Evolutionary conservation across 2,797 vertebrate species (phyloP).

Genomic region (Lepilemur septentrionalis): DNA sequence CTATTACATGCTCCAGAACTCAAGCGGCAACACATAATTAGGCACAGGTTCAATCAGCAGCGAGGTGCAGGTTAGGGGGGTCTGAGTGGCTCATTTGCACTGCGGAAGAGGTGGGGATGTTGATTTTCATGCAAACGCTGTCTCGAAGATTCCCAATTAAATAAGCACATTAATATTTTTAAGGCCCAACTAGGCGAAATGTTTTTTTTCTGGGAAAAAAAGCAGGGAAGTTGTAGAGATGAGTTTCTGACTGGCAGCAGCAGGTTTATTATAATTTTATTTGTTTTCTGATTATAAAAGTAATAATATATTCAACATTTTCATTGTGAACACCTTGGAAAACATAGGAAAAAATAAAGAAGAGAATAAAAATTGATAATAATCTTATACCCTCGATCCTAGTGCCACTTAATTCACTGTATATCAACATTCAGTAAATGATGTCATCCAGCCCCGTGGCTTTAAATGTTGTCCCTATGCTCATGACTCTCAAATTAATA

Average conservation of each 20-base stretch:
- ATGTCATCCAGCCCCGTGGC: not conserved
- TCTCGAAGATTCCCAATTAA: slow-evolving; percentile 56
- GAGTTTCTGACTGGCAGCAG: not conserved
- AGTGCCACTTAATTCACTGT: not conserved
- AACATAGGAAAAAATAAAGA: slow-evolving; percentile 17
- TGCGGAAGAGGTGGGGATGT: slow-evolving; percentile 37
- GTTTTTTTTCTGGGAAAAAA: not conserved
- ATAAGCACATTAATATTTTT: slow-evolving; percentile 51
- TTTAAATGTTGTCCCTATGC: not conserved
- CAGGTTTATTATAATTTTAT: not conserved
- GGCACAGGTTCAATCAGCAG: slow-evolving; percentile 42
- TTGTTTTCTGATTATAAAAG: slow-evolving; percentile 45
- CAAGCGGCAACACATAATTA: slow-evolving; percentile 63
- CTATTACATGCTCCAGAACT: slow-evolving; percentile 67
- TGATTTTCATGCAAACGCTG: slow-evolving; percentile 60
- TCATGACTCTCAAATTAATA: slow-evolving; percentile 21
- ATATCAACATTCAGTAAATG: not conserved
- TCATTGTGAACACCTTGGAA: slow-evolving; percentile 8
- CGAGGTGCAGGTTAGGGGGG: not conserved
- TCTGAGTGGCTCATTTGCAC: slow-evolving; percentile 62
- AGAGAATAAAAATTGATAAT: slow-evolving; percentile 16
- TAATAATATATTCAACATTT: not conserved
- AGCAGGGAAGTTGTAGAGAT: not conserved
- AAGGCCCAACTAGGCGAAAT: not conserved
- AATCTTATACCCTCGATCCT: not conserved